A percentile compares a stretch with the other conserved stretches of the same genome.
These are phyloP conservation scores for Pyrochroa serraticornis DNA, from an alignment of 2,888 invertebrate species.

Conservation along the genomic window DNA sequence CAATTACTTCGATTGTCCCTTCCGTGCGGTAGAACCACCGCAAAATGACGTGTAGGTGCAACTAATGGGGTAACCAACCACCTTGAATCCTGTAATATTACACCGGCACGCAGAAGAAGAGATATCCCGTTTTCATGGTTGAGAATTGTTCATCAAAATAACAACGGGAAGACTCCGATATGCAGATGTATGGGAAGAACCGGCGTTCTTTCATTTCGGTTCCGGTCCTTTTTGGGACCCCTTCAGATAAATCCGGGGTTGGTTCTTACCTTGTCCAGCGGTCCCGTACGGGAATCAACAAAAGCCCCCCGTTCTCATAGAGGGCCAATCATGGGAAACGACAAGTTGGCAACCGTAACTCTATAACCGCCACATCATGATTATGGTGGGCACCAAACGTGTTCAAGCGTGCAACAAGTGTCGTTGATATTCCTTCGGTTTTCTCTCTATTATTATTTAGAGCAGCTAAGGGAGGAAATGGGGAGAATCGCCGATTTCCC, in stretches of 20 bases:
- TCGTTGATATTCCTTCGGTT: slow-evolving; percentile 5
- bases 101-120: background rate
- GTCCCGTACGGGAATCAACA: too few species aligned
- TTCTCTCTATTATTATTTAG: slow-evolving; percentile 23
- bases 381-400: background rate
- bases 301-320: too few species aligned
- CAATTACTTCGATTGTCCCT: slow-evolving; percentile 39
- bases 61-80: slow-evolving; percentile 45
- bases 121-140: slow-evolving; percentile 14
- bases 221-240: slow-evolving; percentile 37
- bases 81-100: slow-evolving; percentile 46
- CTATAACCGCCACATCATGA: background rate
- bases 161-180: background rate
- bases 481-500: slow-evolving; percentile 22
- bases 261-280: too few species aligned
- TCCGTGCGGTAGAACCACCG: slow-evolving; percentile 38
- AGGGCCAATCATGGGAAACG: background rate
- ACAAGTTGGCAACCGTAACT: too few species aligned
- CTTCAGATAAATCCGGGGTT: background rate
- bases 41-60: slow-evolving; percentile 34
- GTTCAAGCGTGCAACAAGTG: slow-evolving; percentile 11
- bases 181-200: slow-evolving; percentile 33
- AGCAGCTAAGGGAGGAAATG: slow-evolving; percentile 26
- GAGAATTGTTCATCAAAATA: background rate
- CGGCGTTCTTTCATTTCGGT: slow-evolving; percentile 31